Base-by-base conservation (phyloP, 2,113 vertebrate genomes). In the Onychostruthus taczanowskii region DNA sequence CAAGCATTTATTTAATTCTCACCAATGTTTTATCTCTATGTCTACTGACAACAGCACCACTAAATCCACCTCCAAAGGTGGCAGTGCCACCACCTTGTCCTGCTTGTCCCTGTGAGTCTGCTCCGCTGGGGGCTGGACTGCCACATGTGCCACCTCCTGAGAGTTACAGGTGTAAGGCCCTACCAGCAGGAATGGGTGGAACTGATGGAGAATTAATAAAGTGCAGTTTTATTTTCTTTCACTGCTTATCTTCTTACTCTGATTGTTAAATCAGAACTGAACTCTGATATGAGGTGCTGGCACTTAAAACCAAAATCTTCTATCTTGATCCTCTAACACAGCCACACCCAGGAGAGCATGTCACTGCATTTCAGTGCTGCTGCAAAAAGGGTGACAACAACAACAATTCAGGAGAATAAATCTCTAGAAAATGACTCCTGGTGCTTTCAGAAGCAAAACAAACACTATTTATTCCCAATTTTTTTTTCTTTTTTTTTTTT, bases 111-210 rank as follows among this genome's bases (percentile, higher is more conserved):
- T 59, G 55, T 58, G 59, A 35, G 58, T 18, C 69, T 61, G n/a
- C 47, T 68, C 50, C 23, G 2, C 44, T 52, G 33, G 13, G 61
- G 49, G 23, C 46, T 31, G 77, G 5, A 16, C 35, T 66, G 37
- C 50, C 50, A 67, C 0, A 0, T 11, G 13, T 56, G 30, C 26
- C 56, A 49, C 16, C 33, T 56, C 55, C 46, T 14, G 7, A 58
- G 58, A 80, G 30, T 31, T 27, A n/a, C 22, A 73, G 41, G 6
- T 8, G 4, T 23, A 17, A 43, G 30, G 43, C 64, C 26, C n/a
- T 69, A 14, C 10, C 64, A 37, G 3, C 56, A 75, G 77, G 24
- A 78, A 79, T 19, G 47, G 49, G 7, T 9, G 31, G 12, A 30
- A 47, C 49, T 70, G 11, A 37, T 16, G 27, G 28, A 53, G 39